These are phyloP conservation scores for Lasaia peninsularis DNA, from an alignment of 1,140 invertebrate species.

Conservation along the genomic window DNA sequence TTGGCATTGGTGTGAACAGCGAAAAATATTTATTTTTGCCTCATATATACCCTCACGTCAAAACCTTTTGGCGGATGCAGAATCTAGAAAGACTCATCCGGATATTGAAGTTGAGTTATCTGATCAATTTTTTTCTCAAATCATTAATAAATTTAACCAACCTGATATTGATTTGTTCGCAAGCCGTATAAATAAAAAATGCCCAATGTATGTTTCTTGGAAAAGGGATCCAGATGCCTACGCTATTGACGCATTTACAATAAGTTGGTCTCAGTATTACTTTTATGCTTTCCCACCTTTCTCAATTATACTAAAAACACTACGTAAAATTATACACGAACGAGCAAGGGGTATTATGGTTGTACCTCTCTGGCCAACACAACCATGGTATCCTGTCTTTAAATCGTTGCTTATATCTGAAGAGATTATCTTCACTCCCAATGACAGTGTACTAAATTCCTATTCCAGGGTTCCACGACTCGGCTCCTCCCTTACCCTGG, in stretches of 20 bases:
- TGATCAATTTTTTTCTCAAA: not conserved
- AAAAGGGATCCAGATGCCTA: not conserved
- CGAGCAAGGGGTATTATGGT: slow-evolving; percentile 7
- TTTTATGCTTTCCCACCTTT: slow-evolving; percentile 13
- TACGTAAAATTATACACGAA: slow-evolving; percentile 2
- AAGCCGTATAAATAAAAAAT: not conserved
- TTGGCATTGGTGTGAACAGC: not conserved
- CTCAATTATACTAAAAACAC: not conserved
- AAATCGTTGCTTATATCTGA: not conserved
- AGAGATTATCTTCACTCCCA: not conserved
- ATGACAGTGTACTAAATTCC: not conserved
- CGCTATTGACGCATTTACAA: slow-evolving; percentile 2
- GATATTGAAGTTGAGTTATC: not conserved
- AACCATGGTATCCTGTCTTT: slow-evolving; percentile 12
- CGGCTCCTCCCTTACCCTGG: slow-evolving; percentile 20
- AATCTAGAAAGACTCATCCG: not conserved
- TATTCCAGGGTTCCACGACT: not conserved
- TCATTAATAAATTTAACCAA: not conserved
- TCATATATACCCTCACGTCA: not conserved
- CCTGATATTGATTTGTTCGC: not conserved
- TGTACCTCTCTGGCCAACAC: slow-evolving; percentile 12
- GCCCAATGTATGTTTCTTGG: not conserved
- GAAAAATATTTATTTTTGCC: not conserved
- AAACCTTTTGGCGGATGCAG: not conserved
- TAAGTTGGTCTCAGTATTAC: not conserved